These are phyloP conservation scores for Sialis fuliginosa DNA, from an alignment of 2,888 invertebrate species.

Conservation along the genomic window DNA sequence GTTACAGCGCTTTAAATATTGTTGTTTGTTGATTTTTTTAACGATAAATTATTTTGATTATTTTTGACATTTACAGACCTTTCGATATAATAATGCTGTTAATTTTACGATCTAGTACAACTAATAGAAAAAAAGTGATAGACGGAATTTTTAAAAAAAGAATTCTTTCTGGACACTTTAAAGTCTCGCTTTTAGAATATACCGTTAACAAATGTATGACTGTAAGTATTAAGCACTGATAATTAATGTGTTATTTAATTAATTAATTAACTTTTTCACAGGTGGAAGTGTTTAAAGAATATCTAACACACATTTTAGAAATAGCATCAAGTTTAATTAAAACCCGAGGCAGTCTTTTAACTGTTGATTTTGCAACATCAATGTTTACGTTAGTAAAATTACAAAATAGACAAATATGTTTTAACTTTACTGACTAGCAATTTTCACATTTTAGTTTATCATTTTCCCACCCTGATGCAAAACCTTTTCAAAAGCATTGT, in stretches of 20 bases:
- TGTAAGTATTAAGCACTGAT: constrained; percentile 20
- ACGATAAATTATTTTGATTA: too few species aligned
- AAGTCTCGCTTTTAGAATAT: constrained; percentile 34
- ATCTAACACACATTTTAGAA: constrained; percentile 34
- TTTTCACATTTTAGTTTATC: constrained; percentile 4
- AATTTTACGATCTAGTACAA: constrained; percentile 41
- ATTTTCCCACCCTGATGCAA: constrained; percentile 1
- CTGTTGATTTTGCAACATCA: constrained; percentile 38
- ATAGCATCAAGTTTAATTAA: constrained; percentile 35
- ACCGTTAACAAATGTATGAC: constrained; percentile 34
- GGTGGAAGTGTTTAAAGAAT: constrained; percentile 26
- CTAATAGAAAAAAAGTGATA: constrained; percentile 38
- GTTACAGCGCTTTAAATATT: too few species aligned
- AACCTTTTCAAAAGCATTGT: constrained; percentile 1
- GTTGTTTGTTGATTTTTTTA: too few species aligned
- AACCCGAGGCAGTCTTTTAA: constrained; percentile 27
- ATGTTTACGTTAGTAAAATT: constrained; percentile 34
- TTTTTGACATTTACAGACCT: constrained; percentile 21
- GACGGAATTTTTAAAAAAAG: constrained; percentile 44
- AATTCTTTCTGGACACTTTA: constrained; percentile 39
- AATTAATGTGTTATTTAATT: too few species aligned
- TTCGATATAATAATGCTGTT: constrained; percentile 49
- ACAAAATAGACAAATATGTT: neutral
- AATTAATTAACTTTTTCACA: neutral
- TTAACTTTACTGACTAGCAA: neutral